Percentiles rank a stretch among this genome's conserved stretches.
These are phyloP conservation scores for Symphodus melops DNA, from an alignment of 2,113 vertebrate genomes.

Conservation along the genomic window DNA sequence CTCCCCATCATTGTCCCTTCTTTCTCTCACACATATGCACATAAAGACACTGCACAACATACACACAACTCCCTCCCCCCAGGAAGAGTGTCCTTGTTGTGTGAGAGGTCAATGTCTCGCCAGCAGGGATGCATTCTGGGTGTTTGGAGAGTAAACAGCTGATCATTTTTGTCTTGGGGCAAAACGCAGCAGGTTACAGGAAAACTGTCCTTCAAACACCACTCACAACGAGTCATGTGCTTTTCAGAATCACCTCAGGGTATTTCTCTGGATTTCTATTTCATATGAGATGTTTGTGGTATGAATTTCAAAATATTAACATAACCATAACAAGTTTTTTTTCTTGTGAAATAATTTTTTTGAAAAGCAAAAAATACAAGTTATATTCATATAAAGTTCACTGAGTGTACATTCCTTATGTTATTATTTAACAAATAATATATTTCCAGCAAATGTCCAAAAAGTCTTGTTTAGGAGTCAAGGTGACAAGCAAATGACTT, in stretches of 20 bases:
- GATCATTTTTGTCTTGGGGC: constrained; percentile 57
- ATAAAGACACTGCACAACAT: constrained; percentile 17
- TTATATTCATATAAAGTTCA: not conserved
- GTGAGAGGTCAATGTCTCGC: constrained; percentile 63
- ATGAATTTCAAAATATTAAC: not conserved
- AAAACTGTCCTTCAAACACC: constrained; percentile 38
- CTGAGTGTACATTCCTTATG: not conserved
- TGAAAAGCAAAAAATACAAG: no score
- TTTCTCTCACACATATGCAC: constrained; percentile 31
- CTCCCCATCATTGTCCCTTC: constrained; percentile 24
- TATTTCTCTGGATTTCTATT: not conserved
- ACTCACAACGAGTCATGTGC: constrained; percentile 21
- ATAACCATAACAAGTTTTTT: not conserved
- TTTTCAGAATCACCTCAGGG: not conserved
- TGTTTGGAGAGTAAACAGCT: constrained; percentile 78
- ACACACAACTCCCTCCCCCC: constrained; percentile 44
- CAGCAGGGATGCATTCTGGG: constrained; percentile 74
- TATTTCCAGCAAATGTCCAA: not conserved
- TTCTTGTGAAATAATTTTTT: not conserved
- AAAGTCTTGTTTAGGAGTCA: not conserved
- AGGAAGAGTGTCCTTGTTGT: constrained; percentile 62
- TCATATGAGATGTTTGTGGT: not conserved
- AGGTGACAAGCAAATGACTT: not conserved
- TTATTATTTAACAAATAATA: not conserved
- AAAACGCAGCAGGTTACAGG: constrained; percentile 59